Evolutionary conservation across 2,888 invertebrate genomes (phyloP), one percentile per base, ranked within the genome.

Genomic region (Cinara cedri): DNA sequence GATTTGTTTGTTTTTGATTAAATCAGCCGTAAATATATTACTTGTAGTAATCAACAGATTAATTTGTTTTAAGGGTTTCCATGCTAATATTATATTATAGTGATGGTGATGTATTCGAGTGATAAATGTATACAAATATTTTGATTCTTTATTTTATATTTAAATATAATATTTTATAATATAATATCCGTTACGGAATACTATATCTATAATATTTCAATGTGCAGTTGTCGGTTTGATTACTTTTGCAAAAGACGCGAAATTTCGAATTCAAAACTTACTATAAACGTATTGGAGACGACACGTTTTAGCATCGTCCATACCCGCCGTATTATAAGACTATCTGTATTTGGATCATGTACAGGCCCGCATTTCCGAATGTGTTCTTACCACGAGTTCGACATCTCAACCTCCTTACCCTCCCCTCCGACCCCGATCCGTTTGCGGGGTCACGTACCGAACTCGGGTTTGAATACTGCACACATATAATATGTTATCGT

Each of bases 291-390:
- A 68, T 51, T 14, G 68, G 13, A 34, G 68, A 68, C 34, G 34
- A 51, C 65, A 21, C 71, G 44, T 65, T 19, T 21, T 21, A 16
- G 54, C 54, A n/a, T 51, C 34, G 42, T 19, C 54, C 42, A 54
- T 68, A n/a, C n/a, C n/a, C n/a, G 6, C 34, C 34, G 19, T 49
- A 26, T 19, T 34, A 34, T 34, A 34, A 3, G 34, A 42, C 16
- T 21, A 65, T 75, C 65, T 75, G 65, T 75, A 65, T 75, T 75
- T 42, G 24, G 26, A 74, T 63, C 74, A 74, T 74, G 74, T 63
- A 74, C 74, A 42, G 19, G 11, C 71, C 54, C 14, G n/a, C 46
- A 19, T 34, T 34, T 54, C 63, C 62, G 49, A 34, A 62, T 62
- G 46, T 62, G 46, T 42, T n/a, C 26, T 63, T 62, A 49, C 74